phyloP scores from a whole-genome alignment of 1,140 invertebrate species.

The Cydia fagiglandana region DNA sequence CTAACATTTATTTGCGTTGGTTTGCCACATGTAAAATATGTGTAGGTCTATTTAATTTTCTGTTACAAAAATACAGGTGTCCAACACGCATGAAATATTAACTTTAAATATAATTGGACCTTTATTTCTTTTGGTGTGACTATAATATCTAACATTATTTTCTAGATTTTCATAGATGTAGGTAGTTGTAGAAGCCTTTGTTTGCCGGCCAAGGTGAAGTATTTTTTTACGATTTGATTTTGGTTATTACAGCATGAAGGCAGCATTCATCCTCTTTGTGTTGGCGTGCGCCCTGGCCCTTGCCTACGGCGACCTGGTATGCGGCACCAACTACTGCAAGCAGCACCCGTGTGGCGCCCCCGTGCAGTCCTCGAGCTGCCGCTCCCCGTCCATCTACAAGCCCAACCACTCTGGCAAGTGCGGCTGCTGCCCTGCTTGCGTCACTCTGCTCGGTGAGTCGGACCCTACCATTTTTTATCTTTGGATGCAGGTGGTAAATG shows the following conservation, averaged over 20 bases:
- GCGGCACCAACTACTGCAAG: conserved; percentile 68
- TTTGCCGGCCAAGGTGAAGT: too few relatives aligned
- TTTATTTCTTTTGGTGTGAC: too few relatives aligned
- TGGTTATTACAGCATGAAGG: conserved; percentile 60
- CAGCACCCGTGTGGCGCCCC: conserved; percentile 54
- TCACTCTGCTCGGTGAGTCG: conserved; percentile 62
- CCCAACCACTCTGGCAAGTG: conserved; percentile 69
- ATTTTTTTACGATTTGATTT: too few relatives aligned
- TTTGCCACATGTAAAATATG: not conserved
- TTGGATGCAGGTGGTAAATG: not conserved
- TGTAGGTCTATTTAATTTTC: not conserved
- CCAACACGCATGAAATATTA: not conserved
- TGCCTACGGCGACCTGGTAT: conserved; percentile 63
- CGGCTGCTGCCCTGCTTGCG: conserved; percentile 71
- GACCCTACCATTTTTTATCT: not conserved
- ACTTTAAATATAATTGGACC: not conserved
- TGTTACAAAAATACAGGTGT: not conserved
- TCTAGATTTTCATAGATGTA: too few relatives aligned
- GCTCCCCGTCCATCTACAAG: conserved; percentile 54
- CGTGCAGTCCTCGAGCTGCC: conserved; percentile 51
- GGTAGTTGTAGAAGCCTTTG: too few relatives aligned
- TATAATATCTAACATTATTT: too few relatives aligned
- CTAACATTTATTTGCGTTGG: not conserved
- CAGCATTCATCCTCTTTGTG: conserved; percentile 50
- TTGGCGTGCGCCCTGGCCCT: conserved; percentile 55